Conservation (phyloP, 2,797 vertebrate genomes). For the Coregonus ussuriensis region DNA sequence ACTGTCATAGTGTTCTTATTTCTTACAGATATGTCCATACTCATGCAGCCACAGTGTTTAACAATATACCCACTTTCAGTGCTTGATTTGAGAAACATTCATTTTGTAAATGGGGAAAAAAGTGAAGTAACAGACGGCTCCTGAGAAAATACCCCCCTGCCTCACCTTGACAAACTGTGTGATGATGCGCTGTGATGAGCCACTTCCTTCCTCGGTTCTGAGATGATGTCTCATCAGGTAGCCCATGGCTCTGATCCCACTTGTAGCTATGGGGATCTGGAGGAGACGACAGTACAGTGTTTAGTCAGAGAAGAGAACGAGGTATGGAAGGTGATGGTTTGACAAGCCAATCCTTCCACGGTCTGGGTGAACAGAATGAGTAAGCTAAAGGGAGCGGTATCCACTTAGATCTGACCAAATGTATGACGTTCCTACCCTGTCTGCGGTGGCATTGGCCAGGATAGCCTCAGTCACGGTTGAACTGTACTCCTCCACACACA, state of each 20-base stretch:
- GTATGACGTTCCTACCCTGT: slow-evolving; percentile 81
- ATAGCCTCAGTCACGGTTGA: slow-evolving; percentile 83
- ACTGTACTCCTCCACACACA: slow-evolving; percentile 85
- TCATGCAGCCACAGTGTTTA: too few relatives aligned
- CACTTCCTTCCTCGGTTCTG: slow-evolving; percentile 66
- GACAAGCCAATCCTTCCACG: not conserved
- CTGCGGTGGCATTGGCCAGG: slow-evolving; percentile 85
- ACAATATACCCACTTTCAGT: not conserved
- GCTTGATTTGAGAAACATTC: too few relatives aligned
- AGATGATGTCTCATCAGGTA: slow-evolving; percentile 92
- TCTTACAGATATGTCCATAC: too few relatives aligned
- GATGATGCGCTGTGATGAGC: slow-evolving; percentile 82
- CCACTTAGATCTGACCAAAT: not conserved
- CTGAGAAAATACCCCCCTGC: not conserved
- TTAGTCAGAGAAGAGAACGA: not conserved
- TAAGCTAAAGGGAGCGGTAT: not conserved
- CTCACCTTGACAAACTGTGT: slow-evolving; percentile 93
- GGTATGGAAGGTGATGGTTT: too few relatives aligned
- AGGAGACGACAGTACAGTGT: not conserved
- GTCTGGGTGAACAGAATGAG: not conserved
- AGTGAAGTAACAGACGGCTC: not conserved
- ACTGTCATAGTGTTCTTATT: too few relatives aligned
- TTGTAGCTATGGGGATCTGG: slow-evolving; percentile 87
- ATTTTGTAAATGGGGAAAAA: not conserved
- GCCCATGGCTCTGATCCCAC: slow-evolving; percentile 92